Percentiles rank a stretch among this genome's conserved stretches.
Conservation (phyloP, 2,113 vertebrate genomes). For the Python bivittatus region DNA sequence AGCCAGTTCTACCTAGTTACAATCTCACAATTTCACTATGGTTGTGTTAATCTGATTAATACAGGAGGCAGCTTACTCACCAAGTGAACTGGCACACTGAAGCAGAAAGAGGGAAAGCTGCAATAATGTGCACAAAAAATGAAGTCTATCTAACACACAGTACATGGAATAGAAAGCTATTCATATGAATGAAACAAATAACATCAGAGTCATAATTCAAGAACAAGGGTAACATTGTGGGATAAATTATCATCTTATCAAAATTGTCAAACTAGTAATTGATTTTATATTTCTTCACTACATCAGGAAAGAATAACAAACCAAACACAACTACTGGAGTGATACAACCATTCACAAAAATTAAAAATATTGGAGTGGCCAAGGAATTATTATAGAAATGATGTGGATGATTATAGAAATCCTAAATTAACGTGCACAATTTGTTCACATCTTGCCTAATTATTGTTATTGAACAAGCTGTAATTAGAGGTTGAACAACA, state of each 20-base stretch:
- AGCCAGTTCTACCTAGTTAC: not conserved
- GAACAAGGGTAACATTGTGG: not conserved
- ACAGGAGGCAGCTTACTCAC: not conserved
- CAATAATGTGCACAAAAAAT: not conserved
- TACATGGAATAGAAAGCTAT: not conserved
- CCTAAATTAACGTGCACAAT: not conserved
- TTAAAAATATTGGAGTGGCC: not conserved
- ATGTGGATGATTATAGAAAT: not conserved
- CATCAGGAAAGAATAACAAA: not conserved
- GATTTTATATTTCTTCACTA: not conserved
- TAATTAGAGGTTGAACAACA: not conserved
- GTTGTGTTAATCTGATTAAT: not conserved
- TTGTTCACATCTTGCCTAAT: not conserved
- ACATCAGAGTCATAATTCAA: not conserved
- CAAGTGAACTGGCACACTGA: not conserved
- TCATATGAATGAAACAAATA: not conserved
- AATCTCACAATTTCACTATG: not conserved
- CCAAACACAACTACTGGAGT: not conserved
- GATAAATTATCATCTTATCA: not conserved
- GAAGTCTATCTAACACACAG: not conserved
- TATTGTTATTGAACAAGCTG: not conserved
- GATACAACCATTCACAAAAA: not conserved
- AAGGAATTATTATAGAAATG: not conserved
- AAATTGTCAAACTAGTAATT: not conserved
- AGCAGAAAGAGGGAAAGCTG: not conserved